A percentile compares a stretch with the other conserved stretches of the same genome.
phyloP scores from a whole-genome alignment of 1,140 invertebrate species.

The Melipona quadrifasciata region DNA sequence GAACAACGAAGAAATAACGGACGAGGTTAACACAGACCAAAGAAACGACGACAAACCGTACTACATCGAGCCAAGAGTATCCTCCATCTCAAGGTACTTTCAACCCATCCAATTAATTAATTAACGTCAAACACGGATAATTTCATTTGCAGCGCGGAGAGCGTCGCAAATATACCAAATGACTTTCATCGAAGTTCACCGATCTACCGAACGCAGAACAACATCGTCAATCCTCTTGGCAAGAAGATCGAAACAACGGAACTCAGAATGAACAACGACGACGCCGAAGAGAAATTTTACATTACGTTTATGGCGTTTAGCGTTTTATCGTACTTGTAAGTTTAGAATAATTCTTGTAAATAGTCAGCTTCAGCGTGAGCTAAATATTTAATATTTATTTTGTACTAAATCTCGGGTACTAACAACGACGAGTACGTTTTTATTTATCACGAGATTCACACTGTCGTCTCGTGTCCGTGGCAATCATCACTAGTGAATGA shows the following conservation, averaged over 20 bases:
- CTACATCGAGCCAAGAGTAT: constrained; percentile 83
- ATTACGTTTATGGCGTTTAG: neutral
- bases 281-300: neutral
- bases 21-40: constrained; percentile 83
- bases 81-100: constrained; percentile 77
- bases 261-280: constrained; percentile 79
- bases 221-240: constrained; percentile 83
- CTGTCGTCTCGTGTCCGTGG: neutral
- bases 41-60: constrained; percentile 84
- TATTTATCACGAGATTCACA: neutral
- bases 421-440: constrained; percentile 7
- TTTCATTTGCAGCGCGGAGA: constrained; percentile 72
- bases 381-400: constrained; percentile 43
- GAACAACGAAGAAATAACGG: constrained; percentile 84
- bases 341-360: constrained; percentile 47
- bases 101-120: neutral
- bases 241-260: constrained; percentile 94
- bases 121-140: neutral
- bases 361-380: constrained; percentile 38
- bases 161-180: constrained; percentile 77
- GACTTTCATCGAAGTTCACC: constrained; percentile 80
- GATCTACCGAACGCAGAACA: constrained; percentile 80
- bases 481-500: neutral
- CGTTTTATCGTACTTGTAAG: neutral
- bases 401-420: constrained; percentile 20